Percentiles rank a stretch among this genome's conserved stretches.
phyloP scores from a whole-genome alignment of 1,140 invertebrate genomes.

The Formica exsecta region DNA sequence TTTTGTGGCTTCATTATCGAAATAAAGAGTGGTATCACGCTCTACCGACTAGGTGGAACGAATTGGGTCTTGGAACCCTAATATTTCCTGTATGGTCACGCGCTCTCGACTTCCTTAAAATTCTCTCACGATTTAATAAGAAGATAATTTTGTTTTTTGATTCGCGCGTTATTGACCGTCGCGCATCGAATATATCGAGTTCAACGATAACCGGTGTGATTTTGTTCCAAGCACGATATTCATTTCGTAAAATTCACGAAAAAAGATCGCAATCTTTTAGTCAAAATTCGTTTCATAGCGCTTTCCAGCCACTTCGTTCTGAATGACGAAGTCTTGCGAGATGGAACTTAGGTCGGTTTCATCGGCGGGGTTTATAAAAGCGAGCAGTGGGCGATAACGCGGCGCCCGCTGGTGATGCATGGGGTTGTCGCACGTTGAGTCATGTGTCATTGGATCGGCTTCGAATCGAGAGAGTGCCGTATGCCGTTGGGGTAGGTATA shows the following conservation, averaged over 20 bases:
- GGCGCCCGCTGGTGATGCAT: slow-evolving; percentile 74
- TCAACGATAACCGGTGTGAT: not conserved
- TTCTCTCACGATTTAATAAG: not conserved
- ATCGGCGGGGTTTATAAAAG: slow-evolving; percentile 52
- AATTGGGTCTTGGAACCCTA: not conserved
- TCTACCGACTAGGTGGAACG: slow-evolving; percentile 9
- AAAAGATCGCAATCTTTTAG: not conserved
- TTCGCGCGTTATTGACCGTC: not conserved
- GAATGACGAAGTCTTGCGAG: slow-evolving; percentile 15
- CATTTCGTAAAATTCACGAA: not conserved
- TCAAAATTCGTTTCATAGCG: not conserved
- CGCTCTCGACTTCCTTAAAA: not conserved
- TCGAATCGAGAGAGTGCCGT: slow-evolving; percentile 78
- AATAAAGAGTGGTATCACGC: slow-evolving; percentile 48
- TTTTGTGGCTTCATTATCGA: slow-evolving; percentile 78
- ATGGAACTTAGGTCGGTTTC: slow-evolving; percentile 42
- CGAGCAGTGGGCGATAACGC: slow-evolving; percentile 41
- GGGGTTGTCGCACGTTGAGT: slow-evolving; percentile 82
- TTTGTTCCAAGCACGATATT: not conserved
- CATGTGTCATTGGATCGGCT: slow-evolving; percentile 83
- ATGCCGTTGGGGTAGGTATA: slow-evolving; percentile 71
- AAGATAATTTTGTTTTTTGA: not conserved
- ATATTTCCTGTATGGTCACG: not conserved
- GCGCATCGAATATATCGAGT: not conserved
- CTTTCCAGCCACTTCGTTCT: slow-evolving; percentile 11